Conservation (phyloP, 2,888 invertebrate genomes). For the Periphyllus acericola region DNA sequence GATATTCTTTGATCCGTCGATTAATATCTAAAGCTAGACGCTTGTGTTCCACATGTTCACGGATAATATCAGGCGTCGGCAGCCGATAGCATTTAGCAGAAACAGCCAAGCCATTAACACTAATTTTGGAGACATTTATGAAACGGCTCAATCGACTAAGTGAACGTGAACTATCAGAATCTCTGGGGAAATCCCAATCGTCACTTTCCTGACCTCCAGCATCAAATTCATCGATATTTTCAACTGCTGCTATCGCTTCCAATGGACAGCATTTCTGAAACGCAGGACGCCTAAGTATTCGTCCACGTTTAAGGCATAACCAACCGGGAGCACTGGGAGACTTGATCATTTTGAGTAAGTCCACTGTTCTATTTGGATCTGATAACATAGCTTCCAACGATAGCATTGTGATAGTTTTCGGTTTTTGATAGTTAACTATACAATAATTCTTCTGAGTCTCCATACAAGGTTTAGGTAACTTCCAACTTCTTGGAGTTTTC, state of each 20-base stretch:
- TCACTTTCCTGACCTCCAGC: neutral
- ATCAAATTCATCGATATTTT: neutral
- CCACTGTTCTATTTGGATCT: no score
- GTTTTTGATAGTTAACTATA: neutral
- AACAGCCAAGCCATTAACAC: no score
- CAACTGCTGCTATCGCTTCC: neutral
- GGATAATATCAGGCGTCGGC: neutral
- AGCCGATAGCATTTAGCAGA: neutral
- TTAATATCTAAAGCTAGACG: neutral
- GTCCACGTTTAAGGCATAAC: neutral
- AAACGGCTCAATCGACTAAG: slow-evolving; percentile 6
- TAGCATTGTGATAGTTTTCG: neutral
- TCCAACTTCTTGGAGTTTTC: neutral
- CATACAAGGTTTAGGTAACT: neutral
- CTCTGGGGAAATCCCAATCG: no score
- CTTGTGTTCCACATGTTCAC: neutral
- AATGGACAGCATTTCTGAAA: slow-evolving; percentile 3
- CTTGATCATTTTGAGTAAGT: neutral
- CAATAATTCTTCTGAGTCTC: neutral
- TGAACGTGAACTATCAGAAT: neutral
- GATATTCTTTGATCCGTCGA: neutral
- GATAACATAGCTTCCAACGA: neutral
- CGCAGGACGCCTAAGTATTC: neutral
- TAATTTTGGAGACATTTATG: no score
- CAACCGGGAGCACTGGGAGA: no score